These are phyloP conservation scores for Hydrotaea cyrtoneurina DNA, from an alignment of 2,888 invertebrate species.

Conservation along the genomic window DNA sequence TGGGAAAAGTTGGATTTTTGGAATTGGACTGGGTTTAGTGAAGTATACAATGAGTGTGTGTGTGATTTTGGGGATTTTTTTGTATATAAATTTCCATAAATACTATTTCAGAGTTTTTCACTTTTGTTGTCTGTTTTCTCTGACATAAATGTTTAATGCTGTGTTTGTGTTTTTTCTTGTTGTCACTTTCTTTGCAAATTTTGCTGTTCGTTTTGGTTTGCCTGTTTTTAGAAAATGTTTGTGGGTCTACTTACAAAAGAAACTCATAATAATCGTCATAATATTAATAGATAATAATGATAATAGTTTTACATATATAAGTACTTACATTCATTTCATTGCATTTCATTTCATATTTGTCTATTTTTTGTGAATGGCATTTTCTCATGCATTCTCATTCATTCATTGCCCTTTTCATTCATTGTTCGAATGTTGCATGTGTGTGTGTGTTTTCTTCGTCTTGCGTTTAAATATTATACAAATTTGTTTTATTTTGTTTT, in stretches of 20 bases:
- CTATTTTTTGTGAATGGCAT: background rate
- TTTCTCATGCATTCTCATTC: no score
- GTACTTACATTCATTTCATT: constrained; percentile 58
- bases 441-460: constrained; percentile 17
- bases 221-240: background rate
- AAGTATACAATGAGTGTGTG: background rate
- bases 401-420: no score
- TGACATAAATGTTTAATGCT: constrained; percentile 17
- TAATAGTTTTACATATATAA: constrained; percentile 51
- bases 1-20: background rate
- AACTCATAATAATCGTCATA: constrained; percentile 18
- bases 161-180: constrained; percentile 16
- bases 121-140: background rate
- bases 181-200: background rate
- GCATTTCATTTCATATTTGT: constrained; percentile 43
- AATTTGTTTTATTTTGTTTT: constrained; percentile 25
- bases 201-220: constrained; percentile 42
- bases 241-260: constrained; percentile 41
- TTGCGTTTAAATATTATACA: constrained; percentile 24
- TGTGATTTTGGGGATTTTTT: background rate
- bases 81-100: constrained; percentile 28
- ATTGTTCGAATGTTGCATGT: no score
- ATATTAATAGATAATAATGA: background rate
- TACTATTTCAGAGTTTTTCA: constrained; percentile 1
- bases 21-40: background rate